A percentile compares a stretch with the other conserved stretches of the same genome.
phyloP scores from a whole-genome alignment of 1,140 invertebrate genomes.

The Orchestia grillus region DNA sequence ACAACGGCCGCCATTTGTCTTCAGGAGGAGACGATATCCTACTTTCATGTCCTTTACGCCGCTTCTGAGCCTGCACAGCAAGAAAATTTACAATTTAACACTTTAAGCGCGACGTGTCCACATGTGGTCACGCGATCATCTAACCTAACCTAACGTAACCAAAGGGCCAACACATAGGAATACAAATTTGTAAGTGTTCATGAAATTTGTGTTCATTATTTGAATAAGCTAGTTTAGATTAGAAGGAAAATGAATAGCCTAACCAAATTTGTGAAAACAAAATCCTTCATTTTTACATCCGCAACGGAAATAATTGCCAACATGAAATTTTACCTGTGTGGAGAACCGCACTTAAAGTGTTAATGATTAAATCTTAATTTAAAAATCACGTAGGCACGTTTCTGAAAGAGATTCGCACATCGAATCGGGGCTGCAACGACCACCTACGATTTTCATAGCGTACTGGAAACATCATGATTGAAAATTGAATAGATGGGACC shows the following conservation, averaged over 20 bases:
- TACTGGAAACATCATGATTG: not conserved
- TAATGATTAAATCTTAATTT: not conserved
- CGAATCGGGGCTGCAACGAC: not conserved
- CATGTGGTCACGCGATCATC: too few relatives aligned
- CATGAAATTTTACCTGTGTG: too few relatives aligned
- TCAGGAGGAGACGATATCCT: not conserved
- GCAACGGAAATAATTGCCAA: too few relatives aligned
- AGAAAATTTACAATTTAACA: not conserved
- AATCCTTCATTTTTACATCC: too few relatives aligned
- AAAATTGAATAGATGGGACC: not conserved
- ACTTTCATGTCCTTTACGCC: not conserved
- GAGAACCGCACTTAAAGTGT: too few relatives aligned
- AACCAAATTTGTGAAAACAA: not conserved
- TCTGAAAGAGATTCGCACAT: not conserved
- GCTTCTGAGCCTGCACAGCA: not conserved
- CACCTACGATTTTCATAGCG: not conserved
- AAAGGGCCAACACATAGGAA: too few relatives aligned
- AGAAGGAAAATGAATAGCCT: not conserved
- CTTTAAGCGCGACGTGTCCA: too few relatives aligned
- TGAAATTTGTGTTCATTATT: too few relatives aligned
- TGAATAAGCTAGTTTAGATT: too few relatives aligned
- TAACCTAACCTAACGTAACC: too few relatives aligned
- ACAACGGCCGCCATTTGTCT: not conserved
- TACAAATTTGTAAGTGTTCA: too few relatives aligned
- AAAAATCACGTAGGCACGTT: not conserved